Percentiles rank a stretch among this genome's conserved stretches.
phyloP scores from a whole-genome alignment of 2,888 invertebrate species.

The Odontomyia ornata region DNA sequence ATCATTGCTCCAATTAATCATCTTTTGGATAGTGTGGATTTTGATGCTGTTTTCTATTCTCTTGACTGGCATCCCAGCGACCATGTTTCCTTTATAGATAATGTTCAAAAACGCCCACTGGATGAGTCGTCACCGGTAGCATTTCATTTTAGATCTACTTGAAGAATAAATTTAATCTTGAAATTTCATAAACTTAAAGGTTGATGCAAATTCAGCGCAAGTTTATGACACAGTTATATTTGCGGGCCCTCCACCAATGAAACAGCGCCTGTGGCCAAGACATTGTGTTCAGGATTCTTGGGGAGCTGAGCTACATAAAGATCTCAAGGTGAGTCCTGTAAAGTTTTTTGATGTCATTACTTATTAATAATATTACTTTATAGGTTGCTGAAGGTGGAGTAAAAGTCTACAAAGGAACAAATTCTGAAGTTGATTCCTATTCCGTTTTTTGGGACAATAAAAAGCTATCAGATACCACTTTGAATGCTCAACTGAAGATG shows the following conservation, averaged over 20 bases:
- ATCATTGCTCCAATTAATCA: constrained; percentile 92
- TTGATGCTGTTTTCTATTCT: constrained; percentile 91
- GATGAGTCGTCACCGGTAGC: constrained; percentile 77
- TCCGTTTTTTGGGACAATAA: constrained; percentile 99
- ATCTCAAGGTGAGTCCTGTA: constrained; percentile 74
- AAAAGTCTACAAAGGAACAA: constrained; percentile 90
- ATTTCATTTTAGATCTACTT: constrained; percentile 46
- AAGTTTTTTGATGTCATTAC: background rate
- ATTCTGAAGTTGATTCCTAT: constrained; percentile 95
- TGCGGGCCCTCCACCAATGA: constrained; percentile 83
- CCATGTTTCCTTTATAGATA: constrained; percentile 96
- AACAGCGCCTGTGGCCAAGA: constrained; percentile 92
- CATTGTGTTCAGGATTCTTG: constrained; percentile 96
- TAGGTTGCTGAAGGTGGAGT: constrained; percentile 78
- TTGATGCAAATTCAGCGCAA: constrained; percentile 78
- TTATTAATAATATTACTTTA: background rate
- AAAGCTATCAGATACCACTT: constrained; percentile 85
- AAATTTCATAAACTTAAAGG: constrained; percentile 60
- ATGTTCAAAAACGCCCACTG: constrained; percentile 79
- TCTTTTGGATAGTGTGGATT: constrained; percentile 80
- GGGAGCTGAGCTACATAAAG: constrained; percentile 93
- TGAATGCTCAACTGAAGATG: constrained; percentile 81
- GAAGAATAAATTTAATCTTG: background rate
- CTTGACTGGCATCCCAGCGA: constrained; percentile 97
- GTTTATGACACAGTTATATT: constrained; percentile 94